Percentiles rank a stretch among this genome's conserved stretches.
Conservation (phyloP, 2,797 vertebrate genomes). For the Enteromius afrohamiltoni region DNA sequence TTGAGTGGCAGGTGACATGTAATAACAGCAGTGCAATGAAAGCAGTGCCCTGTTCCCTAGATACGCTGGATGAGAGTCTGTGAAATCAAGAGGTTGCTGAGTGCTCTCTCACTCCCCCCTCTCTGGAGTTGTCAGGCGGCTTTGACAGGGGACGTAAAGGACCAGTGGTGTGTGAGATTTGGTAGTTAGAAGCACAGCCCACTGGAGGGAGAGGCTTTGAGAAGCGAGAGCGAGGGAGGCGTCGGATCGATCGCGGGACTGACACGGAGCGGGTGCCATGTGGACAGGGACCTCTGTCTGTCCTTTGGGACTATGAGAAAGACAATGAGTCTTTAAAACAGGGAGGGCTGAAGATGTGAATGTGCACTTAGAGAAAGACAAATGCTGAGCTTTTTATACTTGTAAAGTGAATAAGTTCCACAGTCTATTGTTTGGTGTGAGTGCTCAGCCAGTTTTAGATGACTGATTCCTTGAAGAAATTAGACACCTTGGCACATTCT, state of each 20-base stretch:
- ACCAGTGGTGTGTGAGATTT: conserved; percentile 61
- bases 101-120: conserved; percentile 13
- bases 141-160: conserved; percentile 56
- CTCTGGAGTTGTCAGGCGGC: conserved; percentile 47
- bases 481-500: conserved; percentile 13
- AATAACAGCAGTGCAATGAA: conserved; percentile 62
- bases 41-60: conserved; percentile 46
- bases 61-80: conserved; percentile 46
- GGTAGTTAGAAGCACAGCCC: conserved; percentile 43
- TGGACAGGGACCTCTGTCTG: conserved; percentile 50
- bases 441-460: conserved; percentile 34
- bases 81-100: conserved; percentile 54
- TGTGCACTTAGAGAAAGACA: conserved; percentile 35
- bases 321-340: conserved; percentile 26
- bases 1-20: conserved; percentile 70
- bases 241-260: conserved; percentile 49
- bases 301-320: conserved; percentile 42
- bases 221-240: conserved; percentile 46
- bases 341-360: conserved; percentile 23
- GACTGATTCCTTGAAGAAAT: conserved; percentile 31
- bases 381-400: conserved; percentile 34
- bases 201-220: conserved; percentile 56
- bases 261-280: conserved; percentile 57
- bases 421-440: conserved; percentile 25
- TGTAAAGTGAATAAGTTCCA: conserved; percentile 16